phyloP scores from a whole-genome alignment of 2,888 invertebrate species.

The Scrobipalpa costella region DNA sequence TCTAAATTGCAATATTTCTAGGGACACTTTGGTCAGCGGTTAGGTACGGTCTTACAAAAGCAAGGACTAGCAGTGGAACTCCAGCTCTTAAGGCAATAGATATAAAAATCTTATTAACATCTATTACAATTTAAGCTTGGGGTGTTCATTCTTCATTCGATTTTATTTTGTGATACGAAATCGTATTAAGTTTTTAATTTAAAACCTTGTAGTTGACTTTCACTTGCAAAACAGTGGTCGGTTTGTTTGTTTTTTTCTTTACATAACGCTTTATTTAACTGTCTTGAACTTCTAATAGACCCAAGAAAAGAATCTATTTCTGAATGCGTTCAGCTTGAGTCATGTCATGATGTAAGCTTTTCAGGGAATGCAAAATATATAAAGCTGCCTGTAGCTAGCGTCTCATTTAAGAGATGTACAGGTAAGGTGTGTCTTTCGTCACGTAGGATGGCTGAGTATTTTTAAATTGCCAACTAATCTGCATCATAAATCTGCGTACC shows the following conservation, averaged over 20 bases:
- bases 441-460: not conserved
- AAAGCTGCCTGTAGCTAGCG: too few species aligned
- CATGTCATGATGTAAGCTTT: too few species aligned
- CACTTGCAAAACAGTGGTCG: constrained; percentile 21
- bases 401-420: too few species aligned
- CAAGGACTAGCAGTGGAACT: not conserved
- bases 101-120: not conserved
- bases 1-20: constrained; percentile 36
- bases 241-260: constrained; percentile 14
- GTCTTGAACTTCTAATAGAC: not conserved
- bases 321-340: too few species aligned
- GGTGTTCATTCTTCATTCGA: not conserved
- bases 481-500: not conserved
- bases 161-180: constrained; percentile 30
- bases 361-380: too few species aligned
- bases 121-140: not conserved
- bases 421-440: too few species aligned
- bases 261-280: not conserved
- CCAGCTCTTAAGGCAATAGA: not conserved
- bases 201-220: constrained; percentile 27
- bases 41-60: not conserved
- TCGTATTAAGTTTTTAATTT: constrained; percentile 32
- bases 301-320: not conserved
- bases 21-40: not conserved
- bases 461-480: not conserved